phyloP scores from a whole-genome alignment of 37 sponge, comb jelly and placozoan species.

The Cliona cf. orientalis region DNA sequence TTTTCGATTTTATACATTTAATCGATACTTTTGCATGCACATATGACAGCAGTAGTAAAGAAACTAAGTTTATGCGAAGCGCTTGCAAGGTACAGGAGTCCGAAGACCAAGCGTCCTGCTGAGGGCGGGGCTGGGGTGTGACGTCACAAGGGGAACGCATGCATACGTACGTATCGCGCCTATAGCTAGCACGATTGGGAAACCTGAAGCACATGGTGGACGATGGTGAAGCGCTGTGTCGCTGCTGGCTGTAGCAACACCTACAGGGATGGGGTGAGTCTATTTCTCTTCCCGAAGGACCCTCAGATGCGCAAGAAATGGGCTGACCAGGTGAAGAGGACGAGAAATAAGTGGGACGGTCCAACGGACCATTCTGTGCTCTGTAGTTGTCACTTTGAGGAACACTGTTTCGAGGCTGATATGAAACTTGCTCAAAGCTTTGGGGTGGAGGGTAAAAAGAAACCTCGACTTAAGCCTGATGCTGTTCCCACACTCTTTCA shows the following conservation, averaged over 20 bases:
- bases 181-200: no score
- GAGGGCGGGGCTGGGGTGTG: no score
- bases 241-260: conserved; percentile 34
- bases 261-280: conserved; percentile 22
- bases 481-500: background rate
- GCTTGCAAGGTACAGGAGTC: no score
- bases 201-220: no score
- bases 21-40: no score
- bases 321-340: conserved; percentile 39
- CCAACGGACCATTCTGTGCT: conserved; percentile 9
- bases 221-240: conserved; percentile 36
- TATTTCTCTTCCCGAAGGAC: conserved; percentile 29
- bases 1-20: no score
- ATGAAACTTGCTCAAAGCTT: background rate
- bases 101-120: no score
- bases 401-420: conserved; percentile 13
- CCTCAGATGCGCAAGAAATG: conserved; percentile 9
- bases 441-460: background rate
- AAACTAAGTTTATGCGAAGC: no score
- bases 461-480: background rate
- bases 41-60: no score
- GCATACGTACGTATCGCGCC: no score
- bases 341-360: conserved; percentile 25
- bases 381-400: conserved; percentile 30
- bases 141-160: no score